phyloP scores from a whole-genome alignment of 2,797 vertebrate genomes.

The Cetoscarus ocellatus region DNA sequence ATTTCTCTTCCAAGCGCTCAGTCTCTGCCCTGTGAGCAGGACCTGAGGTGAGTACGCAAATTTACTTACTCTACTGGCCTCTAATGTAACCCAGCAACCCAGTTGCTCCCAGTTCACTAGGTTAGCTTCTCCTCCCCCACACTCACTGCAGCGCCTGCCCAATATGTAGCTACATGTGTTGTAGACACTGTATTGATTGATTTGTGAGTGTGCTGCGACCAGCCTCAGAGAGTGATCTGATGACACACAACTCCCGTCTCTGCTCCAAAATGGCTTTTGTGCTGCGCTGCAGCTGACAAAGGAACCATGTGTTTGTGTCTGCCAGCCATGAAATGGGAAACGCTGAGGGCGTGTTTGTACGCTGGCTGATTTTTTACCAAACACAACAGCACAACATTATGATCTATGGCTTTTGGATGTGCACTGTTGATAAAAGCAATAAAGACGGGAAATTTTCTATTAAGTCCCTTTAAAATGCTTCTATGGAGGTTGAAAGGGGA shows the following conservation, averaged over 20 bases:
- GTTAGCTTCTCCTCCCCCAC: slow-evolving; percentile 57
- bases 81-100: slow-evolving; percentile 33
- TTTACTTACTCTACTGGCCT: slow-evolving; percentile 40
- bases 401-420: slow-evolving; percentile 25
- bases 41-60: slow-evolving; percentile 41
- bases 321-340: slow-evolving; percentile 55
- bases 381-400: slow-evolving; percentile 28
- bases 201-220: slow-evolving; percentile 63
- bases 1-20: slow-evolving; percentile 1
- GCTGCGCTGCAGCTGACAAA: slow-evolving; percentile 39
- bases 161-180: slow-evolving; percentile 66
- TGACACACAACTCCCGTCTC: slow-evolving; percentile 63
- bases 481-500: slow-evolving; percentile 14
- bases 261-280: slow-evolving; percentile 64
- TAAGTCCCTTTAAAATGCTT: slow-evolving; percentile 21
- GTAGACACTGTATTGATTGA: slow-evolving; percentile 72
- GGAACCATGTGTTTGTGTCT: slow-evolving; percentile 31
- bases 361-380: slow-evolving; percentile 41
- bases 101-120: slow-evolving; percentile 54
- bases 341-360: slow-evolving; percentile 49
- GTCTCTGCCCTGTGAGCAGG: slow-evolving; percentile 8
- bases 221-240: slow-evolving; percentile 66
- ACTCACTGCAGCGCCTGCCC: slow-evolving; percentile 12
- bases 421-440: slow-evolving; percentile 18
- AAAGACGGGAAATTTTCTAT: slow-evolving; percentile 17